Evolutionary conservation across 2,888 invertebrate genomes (phyloP).

Genomic region (Chrysolina oricalcia): DNA sequence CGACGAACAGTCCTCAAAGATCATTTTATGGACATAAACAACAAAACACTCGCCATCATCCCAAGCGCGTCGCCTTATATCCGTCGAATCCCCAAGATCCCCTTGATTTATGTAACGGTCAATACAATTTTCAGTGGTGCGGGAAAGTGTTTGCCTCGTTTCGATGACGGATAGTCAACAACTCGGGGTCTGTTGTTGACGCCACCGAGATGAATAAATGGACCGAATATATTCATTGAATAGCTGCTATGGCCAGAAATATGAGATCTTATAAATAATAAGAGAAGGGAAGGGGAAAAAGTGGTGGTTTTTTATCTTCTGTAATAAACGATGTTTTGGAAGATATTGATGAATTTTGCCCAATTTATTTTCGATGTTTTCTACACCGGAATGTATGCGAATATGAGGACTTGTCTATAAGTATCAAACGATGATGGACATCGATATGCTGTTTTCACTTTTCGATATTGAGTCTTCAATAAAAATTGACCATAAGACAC

Average conservation of each 20-base stretch:
- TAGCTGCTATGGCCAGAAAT: not conserved
- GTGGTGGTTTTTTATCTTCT: not conserved
- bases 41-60: constrained; percentile 7
- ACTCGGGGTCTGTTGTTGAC: constrained; percentile 10
- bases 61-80: constrained; percentile 32
- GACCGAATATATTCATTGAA: not conserved
- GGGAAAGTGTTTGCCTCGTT: constrained; percentile 39
- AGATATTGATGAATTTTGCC: not conserved
- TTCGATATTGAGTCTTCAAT: no score
- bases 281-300: not conserved
- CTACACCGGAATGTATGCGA: no score
- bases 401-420: no score
- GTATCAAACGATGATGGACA: no score
- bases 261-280: not conserved
- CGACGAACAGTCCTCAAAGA: not conserved
- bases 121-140: constrained; percentile 43
- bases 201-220: constrained; percentile 2
- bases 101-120: constrained; percentile 46
- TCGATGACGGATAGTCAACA: constrained; percentile 36
- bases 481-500: no score
- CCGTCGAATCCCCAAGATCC: constrained; percentile 42
- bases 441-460: no score
- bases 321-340: not conserved
- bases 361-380: not conserved
- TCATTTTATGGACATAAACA: constrained; percentile 31